These are phyloP conservation scores for Paramormyrops kingsleyae DNA, from an alignment of 2,113 vertebrate species.

Conservation along the genomic window DNA sequence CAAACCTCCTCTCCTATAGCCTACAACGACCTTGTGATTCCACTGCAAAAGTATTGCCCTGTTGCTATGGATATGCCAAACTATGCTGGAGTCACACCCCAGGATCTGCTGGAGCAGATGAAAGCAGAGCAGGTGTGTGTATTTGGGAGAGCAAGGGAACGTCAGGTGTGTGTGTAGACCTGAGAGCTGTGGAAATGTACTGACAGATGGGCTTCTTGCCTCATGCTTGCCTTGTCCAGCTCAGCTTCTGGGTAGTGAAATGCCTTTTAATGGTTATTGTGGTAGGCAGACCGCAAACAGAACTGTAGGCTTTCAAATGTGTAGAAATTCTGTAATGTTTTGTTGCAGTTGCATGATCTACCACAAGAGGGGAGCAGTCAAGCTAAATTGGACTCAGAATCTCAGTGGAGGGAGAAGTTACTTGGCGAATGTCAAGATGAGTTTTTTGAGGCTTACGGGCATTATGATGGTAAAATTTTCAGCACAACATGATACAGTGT, in stretches of 20 bases:
- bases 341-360: conserved; percentile 24
- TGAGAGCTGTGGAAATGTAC: background rate
- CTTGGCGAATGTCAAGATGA: conserved; percentile 75
- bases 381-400: conserved; percentile 40
- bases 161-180: background rate
- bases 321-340: background rate
- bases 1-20: conserved; percentile 39
- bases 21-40: conserved; percentile 69
- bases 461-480: conserved; percentile 64
- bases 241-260: background rate
- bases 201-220: background rate
- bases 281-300: background rate
- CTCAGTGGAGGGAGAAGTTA: conserved; percentile 68
- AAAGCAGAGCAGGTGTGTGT: conserved; percentile 44
- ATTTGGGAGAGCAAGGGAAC: conserved; percentile 5
- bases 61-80: conserved; percentile 62
- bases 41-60: conserved; percentile 59
- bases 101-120: conserved; percentile 60
- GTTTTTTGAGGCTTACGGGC: conserved; percentile 65
- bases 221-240: background rate
- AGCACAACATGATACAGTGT: background rate
- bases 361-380: background rate
- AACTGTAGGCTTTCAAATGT: background rate
- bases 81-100: conserved; percentile 67
- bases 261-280: background rate